Percentiles rank a stretch among this genome's conserved stretches.
Conservation (phyloP, 1,140 invertebrate species). For the Drosophila obscura region DNA sequence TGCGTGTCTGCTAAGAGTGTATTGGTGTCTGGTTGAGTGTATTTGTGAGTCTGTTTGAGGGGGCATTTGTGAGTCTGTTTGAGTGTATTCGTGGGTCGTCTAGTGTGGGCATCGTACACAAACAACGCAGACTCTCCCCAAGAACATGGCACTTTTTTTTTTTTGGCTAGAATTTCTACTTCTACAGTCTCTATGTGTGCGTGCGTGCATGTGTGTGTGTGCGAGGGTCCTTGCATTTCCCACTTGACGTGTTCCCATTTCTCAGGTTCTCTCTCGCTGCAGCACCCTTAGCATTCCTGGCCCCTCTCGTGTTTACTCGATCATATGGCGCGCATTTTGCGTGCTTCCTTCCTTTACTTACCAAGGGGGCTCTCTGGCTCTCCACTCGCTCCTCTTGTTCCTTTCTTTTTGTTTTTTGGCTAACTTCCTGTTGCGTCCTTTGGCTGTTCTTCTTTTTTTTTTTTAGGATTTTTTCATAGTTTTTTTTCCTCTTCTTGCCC, state of each 20-base stretch:
- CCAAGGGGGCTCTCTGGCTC: constrained; percentile 17
- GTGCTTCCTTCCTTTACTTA: constrained; percentile 54
- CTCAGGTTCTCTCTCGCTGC: constrained; percentile 44
- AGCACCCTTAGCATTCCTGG: constrained; percentile 12
- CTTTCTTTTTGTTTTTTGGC: constrained; percentile 36
- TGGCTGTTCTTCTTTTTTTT: constrained; percentile 12
- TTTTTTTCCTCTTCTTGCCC: constrained; percentile 22
- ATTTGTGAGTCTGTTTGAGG: constrained; percentile 7
- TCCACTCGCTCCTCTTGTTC: background rate
- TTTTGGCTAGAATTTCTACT: constrained; percentile 2
- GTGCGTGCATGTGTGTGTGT: constrained; percentile 12
- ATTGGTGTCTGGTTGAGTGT: constrained; percentile 8
- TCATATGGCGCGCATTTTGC: constrained; percentile 80
- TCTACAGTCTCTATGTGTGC: background rate
- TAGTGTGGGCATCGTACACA: constrained; percentile 11
- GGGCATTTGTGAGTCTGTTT: constrained; percentile 4
- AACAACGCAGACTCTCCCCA: constrained; percentile 67
- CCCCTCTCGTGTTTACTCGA: constrained; percentile 55
- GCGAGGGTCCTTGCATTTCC: constrained; percentile 57
- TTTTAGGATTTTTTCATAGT: too few relatives aligned
- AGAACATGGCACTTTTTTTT: constrained; percentile 31
- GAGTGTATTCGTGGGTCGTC: constrained; percentile 10
- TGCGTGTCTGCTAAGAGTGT: background rate
- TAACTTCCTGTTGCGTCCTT: constrained; percentile 65
- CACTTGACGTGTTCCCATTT: constrained; percentile 79